Evolutionary conservation across 2,113 vertebrate species (phyloP).

Genomic region (Eonycteris spelaea): DNA sequence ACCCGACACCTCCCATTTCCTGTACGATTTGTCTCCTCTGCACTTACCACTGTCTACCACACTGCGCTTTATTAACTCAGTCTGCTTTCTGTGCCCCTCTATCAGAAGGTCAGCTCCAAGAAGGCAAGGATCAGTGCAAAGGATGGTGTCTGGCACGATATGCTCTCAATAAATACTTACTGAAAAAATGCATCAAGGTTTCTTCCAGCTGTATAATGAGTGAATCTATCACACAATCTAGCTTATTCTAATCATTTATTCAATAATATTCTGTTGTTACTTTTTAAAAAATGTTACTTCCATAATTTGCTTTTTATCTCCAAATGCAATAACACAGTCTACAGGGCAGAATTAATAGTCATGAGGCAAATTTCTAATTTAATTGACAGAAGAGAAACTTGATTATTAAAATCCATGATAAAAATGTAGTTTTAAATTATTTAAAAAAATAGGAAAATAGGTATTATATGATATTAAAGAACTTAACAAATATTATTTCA

Average conservation of each 20-base stretch:
- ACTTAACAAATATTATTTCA: background rate
- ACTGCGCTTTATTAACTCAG: background rate
- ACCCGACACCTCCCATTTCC: background rate
- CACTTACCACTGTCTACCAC: background rate
- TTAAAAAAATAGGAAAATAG: background rate
- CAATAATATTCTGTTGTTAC: background rate
- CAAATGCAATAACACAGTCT: background rate
- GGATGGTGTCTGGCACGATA: background rate
- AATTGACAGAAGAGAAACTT: background rate
- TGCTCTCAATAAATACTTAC: background rate
- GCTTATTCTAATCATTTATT: background rate
- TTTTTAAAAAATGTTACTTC: background rate
- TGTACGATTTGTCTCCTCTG: background rate
- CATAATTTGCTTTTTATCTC: constrained; percentile 6
- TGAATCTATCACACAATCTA: background rate
- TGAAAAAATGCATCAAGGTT: background rate
- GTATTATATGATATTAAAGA: background rate
- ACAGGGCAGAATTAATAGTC: background rate
- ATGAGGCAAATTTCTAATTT: background rate
- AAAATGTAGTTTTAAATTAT: background rate
- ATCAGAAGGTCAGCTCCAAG: background rate
- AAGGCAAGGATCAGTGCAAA: background rate
- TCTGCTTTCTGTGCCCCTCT: background rate
- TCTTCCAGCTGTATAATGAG: background rate
- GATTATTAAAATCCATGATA: constrained; percentile 8